Evolutionary conservation across 2,113 vertebrate species (phyloP).

Genomic region (Gopherus evgoodei): DNA sequence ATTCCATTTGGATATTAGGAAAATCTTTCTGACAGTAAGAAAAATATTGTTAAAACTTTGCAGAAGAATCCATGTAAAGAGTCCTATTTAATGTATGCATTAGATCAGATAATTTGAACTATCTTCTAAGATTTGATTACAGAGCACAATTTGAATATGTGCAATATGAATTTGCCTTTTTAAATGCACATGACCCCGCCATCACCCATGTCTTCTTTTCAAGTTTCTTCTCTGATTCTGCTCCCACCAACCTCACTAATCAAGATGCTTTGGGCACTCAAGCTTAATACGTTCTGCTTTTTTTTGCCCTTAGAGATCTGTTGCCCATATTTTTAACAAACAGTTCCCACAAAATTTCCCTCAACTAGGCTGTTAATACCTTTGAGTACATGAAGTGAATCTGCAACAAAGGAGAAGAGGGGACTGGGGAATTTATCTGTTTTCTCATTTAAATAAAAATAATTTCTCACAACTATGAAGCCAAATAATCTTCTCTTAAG

Average conservation of each 20-base stretch:
- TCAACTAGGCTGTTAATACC: background rate
- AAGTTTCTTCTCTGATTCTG: background rate
- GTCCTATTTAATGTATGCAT: background rate
- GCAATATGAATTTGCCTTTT: background rate
- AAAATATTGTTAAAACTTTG: background rate
- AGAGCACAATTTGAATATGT: background rate
- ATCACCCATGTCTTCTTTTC: background rate
- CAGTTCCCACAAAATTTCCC: background rate
- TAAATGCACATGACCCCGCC: background rate
- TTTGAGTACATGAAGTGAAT: background rate
- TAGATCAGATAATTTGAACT: background rate
- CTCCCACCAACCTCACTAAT: background rate
- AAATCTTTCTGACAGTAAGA: background rate
- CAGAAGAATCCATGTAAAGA: background rate
- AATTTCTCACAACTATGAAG: background rate
- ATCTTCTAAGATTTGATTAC: background rate
- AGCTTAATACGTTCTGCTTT: background rate
- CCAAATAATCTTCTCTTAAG: background rate
- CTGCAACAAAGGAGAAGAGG: background rate
- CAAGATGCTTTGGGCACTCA: background rate
- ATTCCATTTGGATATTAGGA: background rate
- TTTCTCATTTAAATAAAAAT: background rate
- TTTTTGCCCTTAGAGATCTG: background rate
- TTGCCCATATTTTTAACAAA: background rate
- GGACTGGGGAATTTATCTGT: background rate